Conservation (phyloP, 2,113 vertebrate genomes). For the Hystrix brachyura region DNA sequence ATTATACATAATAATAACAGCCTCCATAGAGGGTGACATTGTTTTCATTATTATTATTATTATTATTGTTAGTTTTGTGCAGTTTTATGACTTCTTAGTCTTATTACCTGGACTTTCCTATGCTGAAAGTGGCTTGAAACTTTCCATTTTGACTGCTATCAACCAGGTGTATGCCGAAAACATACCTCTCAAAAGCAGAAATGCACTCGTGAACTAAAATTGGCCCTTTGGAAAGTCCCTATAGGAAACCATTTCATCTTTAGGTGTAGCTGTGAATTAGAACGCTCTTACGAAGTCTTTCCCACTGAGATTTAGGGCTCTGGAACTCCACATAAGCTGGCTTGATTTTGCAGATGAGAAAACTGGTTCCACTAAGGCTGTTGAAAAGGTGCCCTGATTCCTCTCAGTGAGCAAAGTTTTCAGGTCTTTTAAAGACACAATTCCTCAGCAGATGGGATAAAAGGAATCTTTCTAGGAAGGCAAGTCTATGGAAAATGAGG, state of each 20-base stretch:
- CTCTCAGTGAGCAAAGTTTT: not conserved
- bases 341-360: not conserved
- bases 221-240: not conserved
- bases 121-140: not conserved
- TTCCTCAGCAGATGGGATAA: not conserved
- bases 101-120: not conserved
- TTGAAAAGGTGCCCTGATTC: not conserved
- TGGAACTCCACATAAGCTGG: not conserved
- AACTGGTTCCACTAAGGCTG: not conserved
- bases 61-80: not conserved
- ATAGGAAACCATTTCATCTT: constrained; percentile 6
- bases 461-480: not conserved
- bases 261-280: not conserved
- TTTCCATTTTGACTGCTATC: not conserved
- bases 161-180: not conserved
- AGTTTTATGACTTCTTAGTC: not conserved
- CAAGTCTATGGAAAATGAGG: constrained; percentile 24
- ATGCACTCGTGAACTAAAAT: not conserved
- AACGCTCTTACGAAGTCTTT: not conserved
- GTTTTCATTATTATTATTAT: not conserved
- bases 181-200: not conserved
- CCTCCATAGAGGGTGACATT: not conserved
- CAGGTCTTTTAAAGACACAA: not conserved
- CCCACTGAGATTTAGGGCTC: not conserved
- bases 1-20: not conserved